Evolutionary conservation across 2,888 invertebrate species (phyloP), one percentile per base, ranked within the genome.

Genomic region (Rhogogaster chlorosoma): DNA sequence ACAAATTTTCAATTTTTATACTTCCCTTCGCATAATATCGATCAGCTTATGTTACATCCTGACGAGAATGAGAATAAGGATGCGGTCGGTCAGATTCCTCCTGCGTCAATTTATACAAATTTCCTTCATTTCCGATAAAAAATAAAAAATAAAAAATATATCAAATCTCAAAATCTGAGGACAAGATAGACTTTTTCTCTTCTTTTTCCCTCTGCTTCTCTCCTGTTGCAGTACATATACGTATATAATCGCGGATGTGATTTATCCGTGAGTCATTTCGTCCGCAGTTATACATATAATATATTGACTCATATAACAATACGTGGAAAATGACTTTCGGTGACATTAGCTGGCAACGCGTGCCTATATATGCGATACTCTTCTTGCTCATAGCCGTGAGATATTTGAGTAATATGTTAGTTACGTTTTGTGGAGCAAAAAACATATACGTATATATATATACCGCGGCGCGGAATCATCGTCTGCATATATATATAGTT

Each of bases 1-100:
- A 77, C 18, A 53, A 53, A 49, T 49, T 77, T 77, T 49, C 77
- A 77, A 49, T 77, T 77, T 53, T 77, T 32, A n/a, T n/a, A n/a
- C 15, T 73, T 73, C 10, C 10, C 26, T 12, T 22, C 1, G 1
- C n/a, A 10, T 7, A n/a, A n/a, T n/a, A n/a, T 61, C 9, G 57
- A 22, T 18, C 61, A 4, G 61, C 10, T 26, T 26, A 3, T 26
- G n/a, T n/a, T n/a, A 61, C 9, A 45, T 45, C 26, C 61, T 10
- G 61, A 26, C 10, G 5, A n/a, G 0, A n/a, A 53, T 38, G 7
- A 38, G 9, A 38, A 0, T 38, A 4, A 38, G 7, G 5, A 38
- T 4, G 38, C 1, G 7, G 12, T 42, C 12, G 42, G 2, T 42
- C 42, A 3, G 42, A 2, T 42, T 42, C 10, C 42, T 42, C 12